phyloP scores from a whole-genome alignment of 37 sponge, comb jelly and placozoan species.

The Beroe ovata region DNA sequence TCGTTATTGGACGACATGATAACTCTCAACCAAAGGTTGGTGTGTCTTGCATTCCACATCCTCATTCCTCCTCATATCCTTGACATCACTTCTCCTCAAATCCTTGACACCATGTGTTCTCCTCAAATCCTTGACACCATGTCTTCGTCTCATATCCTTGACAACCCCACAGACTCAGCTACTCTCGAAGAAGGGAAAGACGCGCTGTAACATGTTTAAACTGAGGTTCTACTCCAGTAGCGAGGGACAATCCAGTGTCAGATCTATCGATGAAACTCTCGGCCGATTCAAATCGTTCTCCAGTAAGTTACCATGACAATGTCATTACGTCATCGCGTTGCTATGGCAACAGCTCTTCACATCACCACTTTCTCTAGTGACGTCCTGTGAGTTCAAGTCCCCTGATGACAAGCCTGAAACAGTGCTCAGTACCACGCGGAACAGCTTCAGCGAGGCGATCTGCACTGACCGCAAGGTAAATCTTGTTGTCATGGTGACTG shows the following conservation, averaged over 20 bases:
- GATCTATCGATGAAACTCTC: constrained; percentile 9
- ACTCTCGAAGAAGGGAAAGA: neutral
- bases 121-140: too few species aligned
- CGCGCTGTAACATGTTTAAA: constrained; percentile 7
- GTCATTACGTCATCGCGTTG: too few species aligned
- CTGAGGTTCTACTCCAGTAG: constrained; percentile 41
- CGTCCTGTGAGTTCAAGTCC: constrained; percentile 25
- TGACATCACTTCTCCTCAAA: too few species aligned
- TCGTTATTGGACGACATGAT: constrained; percentile 30
- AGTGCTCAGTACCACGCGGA: neutral
- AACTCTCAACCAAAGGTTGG: neutral
- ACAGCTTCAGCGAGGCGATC: constrained; percentile 27
- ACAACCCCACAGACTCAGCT: neutral
- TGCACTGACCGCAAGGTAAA: constrained; percentile 45
- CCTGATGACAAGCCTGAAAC: constrained; percentile 15
- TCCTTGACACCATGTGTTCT: too few species aligned
- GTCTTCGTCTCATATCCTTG: too few species aligned
- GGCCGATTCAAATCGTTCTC: constrained; percentile 13
- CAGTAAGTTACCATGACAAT: too few species aligned
- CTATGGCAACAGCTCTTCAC: too few species aligned
- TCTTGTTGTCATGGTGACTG: neutral
- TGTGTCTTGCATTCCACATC: too few species aligned
- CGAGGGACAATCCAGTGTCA: constrained; percentile 30
- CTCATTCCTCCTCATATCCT: too few species aligned
- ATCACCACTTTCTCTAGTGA: constrained; percentile 12